Conservation (phyloP, 2,113 vertebrate genomes). For the Nanger granti region DNA sequence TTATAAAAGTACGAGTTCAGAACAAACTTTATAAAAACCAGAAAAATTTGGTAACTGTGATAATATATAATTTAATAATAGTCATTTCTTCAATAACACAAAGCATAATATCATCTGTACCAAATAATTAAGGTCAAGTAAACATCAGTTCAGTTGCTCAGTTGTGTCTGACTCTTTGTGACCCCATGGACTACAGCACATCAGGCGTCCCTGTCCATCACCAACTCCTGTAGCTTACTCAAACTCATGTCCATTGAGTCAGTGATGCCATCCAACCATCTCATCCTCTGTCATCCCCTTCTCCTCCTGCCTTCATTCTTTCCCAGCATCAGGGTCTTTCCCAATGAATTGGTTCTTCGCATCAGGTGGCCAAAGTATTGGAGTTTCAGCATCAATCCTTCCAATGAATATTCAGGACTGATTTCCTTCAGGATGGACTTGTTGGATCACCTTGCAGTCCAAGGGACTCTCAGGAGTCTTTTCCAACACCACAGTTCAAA, state of each 20-base stretch:
- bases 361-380: neutral
- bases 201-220: neutral
- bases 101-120: neutral
- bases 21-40: neutral
- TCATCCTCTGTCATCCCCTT: neutral
- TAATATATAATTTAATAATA: neutral
- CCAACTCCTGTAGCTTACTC: neutral
- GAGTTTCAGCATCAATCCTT: neutral
- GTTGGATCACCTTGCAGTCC: neutral
- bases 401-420: neutral
- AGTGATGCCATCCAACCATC: neutral
- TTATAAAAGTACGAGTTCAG: neutral
- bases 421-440: neutral
- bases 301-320: neutral
- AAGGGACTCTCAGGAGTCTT: neutral
- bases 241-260: neutral
- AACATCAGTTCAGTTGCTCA: neutral
- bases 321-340: neutral
- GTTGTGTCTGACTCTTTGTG: neutral
- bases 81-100: neutral
- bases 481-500: neutral
- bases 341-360: fast-evolving
- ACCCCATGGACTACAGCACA: neutral
- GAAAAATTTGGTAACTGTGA: neutral
- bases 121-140: neutral